Base-by-base conservation (phyloP, 2,888 invertebrate species). In the Antheraea assamensis region DNA sequence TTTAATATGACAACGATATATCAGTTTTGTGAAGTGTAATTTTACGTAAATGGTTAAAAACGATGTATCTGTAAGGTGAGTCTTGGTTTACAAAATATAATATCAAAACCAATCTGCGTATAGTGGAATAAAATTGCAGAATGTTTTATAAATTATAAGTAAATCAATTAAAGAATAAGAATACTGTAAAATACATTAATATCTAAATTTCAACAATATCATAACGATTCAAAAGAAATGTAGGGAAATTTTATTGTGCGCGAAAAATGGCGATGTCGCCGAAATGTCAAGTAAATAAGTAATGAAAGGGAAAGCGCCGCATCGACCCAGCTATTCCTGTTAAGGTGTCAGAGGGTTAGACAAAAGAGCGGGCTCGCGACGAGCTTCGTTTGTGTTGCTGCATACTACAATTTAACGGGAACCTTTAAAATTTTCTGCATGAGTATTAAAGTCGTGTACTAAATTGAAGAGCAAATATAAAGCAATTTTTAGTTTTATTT, bases 311-410 rank as follows among this genome's bases (percentile, higher is more conserved):
- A 66, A 68, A 35, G 35, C 21, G 68, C 68, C 68, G 68, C 68
- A 68, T 68, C 68, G 68, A 68, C 68, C 68, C 35, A 24, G 68
- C 68, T 68, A 68, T 68, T 68, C 68, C 68, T 68, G 68, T 68
- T 68, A 19, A 27, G 68, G 68, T 68, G 68, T 35, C 68, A 68
- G 68, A 68, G 35, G 68, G 31, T 68, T 68, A 68, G 68, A 68
- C 68, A 68, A 68, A 68, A 68, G 68, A 68, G 35, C 31, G 35
- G 19, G 68, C 68, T 68, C 35, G 35, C n/a, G 35, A 35, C n/a
- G 68, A 68, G 68, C 31, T 68, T 61, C 27, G 61, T 61, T 68
- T 68, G 21, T 68, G 68, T 68, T 68, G 35, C 35, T 35, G 17
- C 30, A 30, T 19, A 66, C 30, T 30, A 66, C 64, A 30, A 30